Base-by-base conservation (phyloP, 2,888 invertebrate genomes). In the Perdita meconis region DNA sequence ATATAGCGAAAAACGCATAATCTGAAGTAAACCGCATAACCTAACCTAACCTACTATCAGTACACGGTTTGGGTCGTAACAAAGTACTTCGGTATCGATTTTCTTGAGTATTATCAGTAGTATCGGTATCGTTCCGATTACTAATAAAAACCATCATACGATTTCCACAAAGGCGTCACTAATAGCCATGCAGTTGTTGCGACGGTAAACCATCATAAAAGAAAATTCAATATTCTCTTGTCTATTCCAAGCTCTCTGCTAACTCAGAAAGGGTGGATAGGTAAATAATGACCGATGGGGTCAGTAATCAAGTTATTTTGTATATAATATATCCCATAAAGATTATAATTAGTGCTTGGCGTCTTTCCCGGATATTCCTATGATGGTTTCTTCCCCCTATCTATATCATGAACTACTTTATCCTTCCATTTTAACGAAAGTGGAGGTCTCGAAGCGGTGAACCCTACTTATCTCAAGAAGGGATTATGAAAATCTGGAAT, bases 401-500 rank as follows among this genome's bases (percentile, higher is more conserved):
- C 40, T 61, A 56, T 12, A 50, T 36, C 44, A n/a, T n/a, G 22
- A 64, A 63, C 19, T 68, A 53, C 34, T 64, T 63, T 64, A 70
- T 59, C 61, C 61, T 24, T 26, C 53, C 47, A 56, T 70, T 75
- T 61, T 22, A 61, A 3, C 40, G 55, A 72, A 60, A 77, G 72
- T 57, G 55, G 67, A 22, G 64, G 60, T 51, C 40, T 56, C 44
- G 26, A 42, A 22, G 51, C 55, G 38, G 57, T 2, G 53, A 53
- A 63, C 42, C 36, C 55, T 63, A 56, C 50, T 67, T 70, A 80
- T 74, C 63, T 66, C 3, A 19, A 57, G 26, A 42, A 50, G 44
- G 57, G 77, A 77, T 80, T 51, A 68, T 65, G 68, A 74, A 64
- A 71, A 70, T 78, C 80, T 79, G 44, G 59, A 70, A 82, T 72